Conservation (phyloP, 2,113 vertebrate genomes). For the Sinosuthora webbiana region DNA sequence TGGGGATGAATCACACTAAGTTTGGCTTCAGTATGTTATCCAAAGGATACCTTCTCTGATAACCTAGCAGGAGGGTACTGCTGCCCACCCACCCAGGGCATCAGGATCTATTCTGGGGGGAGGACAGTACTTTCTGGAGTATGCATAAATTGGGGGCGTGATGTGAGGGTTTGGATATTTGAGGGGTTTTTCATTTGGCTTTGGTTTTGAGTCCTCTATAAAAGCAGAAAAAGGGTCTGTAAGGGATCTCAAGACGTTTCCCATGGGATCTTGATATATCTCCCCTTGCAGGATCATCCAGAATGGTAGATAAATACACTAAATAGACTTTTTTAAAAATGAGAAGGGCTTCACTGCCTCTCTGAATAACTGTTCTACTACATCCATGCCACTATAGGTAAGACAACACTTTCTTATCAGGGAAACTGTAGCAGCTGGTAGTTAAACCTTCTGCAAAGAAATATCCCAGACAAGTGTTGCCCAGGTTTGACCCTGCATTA, state of each 20-base stretch:
- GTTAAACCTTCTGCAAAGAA: conserved; percentile 6
- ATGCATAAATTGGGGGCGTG: fast-evolving
- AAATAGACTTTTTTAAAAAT: neutral
- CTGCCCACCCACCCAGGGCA: neutral
- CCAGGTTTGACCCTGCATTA: neutral
- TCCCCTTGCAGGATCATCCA: neutral
- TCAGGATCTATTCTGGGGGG: fast-evolving
- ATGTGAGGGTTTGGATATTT: neutral
- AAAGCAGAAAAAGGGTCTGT: neutral
- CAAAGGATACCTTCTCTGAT: neutral
- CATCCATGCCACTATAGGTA: neutral
- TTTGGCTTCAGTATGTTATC: neutral
- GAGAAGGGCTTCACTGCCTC: neutral
- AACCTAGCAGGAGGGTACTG: neutral
- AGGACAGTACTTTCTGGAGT: neutral
- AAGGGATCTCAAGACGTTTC: neutral
- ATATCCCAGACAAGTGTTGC: neutral
- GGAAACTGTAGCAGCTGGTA: neutral
- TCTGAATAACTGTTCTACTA: neutral
- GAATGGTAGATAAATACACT: neutral
- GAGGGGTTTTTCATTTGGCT: neutral
- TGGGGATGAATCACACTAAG: neutral
- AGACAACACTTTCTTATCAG: conserved; percentile 33
- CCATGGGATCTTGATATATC: neutral
- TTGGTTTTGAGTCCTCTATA: neutral